Base-by-base conservation (phyloP, 2,888 invertebrate genomes). In the Drosophila merina region DNA sequence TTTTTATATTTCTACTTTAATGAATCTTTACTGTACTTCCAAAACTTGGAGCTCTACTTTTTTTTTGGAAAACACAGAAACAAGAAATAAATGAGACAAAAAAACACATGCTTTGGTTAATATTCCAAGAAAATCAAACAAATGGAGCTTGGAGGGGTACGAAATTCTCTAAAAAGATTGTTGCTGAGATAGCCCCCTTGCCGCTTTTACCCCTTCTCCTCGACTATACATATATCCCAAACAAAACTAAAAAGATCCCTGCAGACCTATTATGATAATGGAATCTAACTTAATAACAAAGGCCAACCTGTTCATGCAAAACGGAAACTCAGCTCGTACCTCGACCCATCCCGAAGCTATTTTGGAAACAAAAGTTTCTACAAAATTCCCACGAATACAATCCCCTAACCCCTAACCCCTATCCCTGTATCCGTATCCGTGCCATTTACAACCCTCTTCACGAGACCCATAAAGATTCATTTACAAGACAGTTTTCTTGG, bases 381-480 rank as follows among this genome's bases (percentile, higher is more conserved):
- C 50, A 51, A 68, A 69, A 62, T 81, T 81, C 80, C 79, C 80
- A 81, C 85, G 85, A 76, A 78, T 51, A 63, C 28, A 14, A 25
- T 20, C 26, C 47, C 33, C 30, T 30, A 12, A 45, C 33, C 31
- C 2, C 50, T 20, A 20, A 20, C 20, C 20, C 20, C 20, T 20
- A 2, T 20, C 20, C 20, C 4, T 1, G 14, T 40, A n/a, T n/a
- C 40, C 40, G 40, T 40, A 40, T 40, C 12, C 40, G 40, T 40
- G 25, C 54, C 58, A 48, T 48, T 50, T 42, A 62, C 40, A 72
- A 54, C 54, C 67, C 55, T 64, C 40, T 69, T 64, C 63, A 72
- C 47, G 28, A 58, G 51, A 48, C 47, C 64, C 81, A 68, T 70
- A 70, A 69, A 76, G 78, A 78, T 70, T 62, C 58, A 76, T 74